Evolutionary conservation across 2,797 vertebrate species (phyloP), one percentile per base, ranked within the genome.

Genomic region (Tympanoctomys barrerae): DNA sequence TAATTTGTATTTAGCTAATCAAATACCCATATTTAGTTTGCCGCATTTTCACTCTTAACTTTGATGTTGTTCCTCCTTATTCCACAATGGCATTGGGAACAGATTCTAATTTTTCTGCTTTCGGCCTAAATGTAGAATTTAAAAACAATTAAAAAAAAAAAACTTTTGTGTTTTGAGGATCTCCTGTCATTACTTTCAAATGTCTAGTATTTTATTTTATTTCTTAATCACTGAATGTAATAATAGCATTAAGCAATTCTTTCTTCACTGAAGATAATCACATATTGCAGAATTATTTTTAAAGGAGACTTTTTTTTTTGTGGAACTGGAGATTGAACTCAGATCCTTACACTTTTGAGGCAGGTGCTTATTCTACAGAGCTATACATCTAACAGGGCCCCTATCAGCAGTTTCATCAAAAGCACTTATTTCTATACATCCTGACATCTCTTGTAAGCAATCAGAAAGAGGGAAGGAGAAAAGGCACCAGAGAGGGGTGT

Each of bases 121-220:
- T 79, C 16, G 84, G 64, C 8, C 4, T 90, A 84, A 73, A 18
- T 86, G 68, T 71, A 26, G n/a, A 92, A 82, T 71, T 73, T 59
- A 75, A 68, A 86, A 21, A 77, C 80, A 87, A 73, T n/a, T 16
- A n/a, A 36, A 57, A 78, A 36, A 78, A 36, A 57, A 78, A 84
- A 59, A 39, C 7, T 33, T 87, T 66, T n/a, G 13, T 39, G 10
- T 16, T 0, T 33, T 46, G 12, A 39, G 7, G 2, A 85, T 75
- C 89, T 96, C 84, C 21, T 89, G 64, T 85, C 24, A 59, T 75
- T 81, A 36, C 83, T 77, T 90, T 82, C 5, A 77, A 61, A 49
- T 80, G 3, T 91, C 6, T 66, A 91, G 18, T 61, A 33, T 89
- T 46, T 91, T 90, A 24, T 11, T 78, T 31, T 83, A 36, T 75